A percentile compares a stretch with the other conserved stretches of the same genome.
phyloP scores from a whole-genome alignment of 2,113 vertebrate genomes.

The Daphoenositta chrysoptera region DNA sequence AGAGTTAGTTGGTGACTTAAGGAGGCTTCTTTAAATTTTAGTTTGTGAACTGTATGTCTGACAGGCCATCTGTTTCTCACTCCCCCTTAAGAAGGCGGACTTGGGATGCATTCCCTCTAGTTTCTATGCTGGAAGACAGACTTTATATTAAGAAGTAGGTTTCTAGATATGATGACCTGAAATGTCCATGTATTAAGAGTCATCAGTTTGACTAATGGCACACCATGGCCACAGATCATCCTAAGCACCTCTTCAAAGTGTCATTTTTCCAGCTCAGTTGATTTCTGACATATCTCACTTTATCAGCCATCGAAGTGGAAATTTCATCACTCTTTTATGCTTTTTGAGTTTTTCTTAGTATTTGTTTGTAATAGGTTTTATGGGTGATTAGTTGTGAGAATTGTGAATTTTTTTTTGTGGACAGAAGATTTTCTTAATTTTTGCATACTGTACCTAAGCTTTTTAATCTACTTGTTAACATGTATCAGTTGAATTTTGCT shows the following conservation, averaged over 20 bases:
- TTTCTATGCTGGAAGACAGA: conserved; percentile 54
- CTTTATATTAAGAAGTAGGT: conserved; percentile 62
- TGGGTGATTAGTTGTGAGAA: conserved; percentile 78
- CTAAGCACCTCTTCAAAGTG: conserved; percentile 73
- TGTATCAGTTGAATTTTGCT: not conserved
- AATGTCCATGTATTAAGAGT: conserved; percentile 64
- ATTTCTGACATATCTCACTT: conserved; percentile 75
- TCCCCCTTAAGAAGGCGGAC: not conserved
- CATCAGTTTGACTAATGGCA: conserved; percentile 74
- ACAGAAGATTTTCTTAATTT: conserved; percentile 58
- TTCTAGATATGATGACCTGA: conserved; percentile 66
- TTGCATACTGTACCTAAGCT: not conserved
- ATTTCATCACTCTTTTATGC: conserved; percentile 74
- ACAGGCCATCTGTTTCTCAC: conserved; percentile 28
- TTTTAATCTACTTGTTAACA: not conserved
- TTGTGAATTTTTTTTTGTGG: conserved; percentile 35
- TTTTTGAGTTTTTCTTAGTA: conserved; percentile 71
- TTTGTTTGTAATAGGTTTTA: conserved; percentile 81
- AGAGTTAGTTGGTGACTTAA: not conserved
- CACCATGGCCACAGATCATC: conserved; percentile 67
- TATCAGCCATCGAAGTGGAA: conserved; percentile 74
- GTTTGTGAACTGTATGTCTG: not conserved
- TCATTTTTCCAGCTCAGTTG: conserved; percentile 80
- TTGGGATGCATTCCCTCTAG: not conserved
- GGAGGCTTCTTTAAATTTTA: not conserved